Evolutionary conservation across 2,113 vertebrate species (phyloP).

Genomic region (Brachyhypopomus gauderio): DNA sequence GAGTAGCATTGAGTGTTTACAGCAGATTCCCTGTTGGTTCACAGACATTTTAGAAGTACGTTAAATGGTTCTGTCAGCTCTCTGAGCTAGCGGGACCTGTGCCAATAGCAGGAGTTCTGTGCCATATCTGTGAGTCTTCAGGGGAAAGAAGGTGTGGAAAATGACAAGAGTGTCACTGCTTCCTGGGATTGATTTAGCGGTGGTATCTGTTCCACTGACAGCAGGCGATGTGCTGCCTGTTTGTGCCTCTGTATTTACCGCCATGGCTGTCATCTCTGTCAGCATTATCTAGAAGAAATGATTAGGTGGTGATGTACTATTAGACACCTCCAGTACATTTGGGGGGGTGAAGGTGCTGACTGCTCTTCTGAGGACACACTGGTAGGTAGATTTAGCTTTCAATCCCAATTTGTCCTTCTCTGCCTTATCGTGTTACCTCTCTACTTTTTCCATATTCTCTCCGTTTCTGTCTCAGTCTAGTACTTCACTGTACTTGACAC

Average conservation of each 20-base stretch:
- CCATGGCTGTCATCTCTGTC: slow-evolving; percentile 53
- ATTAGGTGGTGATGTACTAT: slow-evolving; percentile 58
- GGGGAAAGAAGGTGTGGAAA: slow-evolving; percentile 48
- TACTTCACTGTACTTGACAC: too few species aligned
- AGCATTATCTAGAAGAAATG: slow-evolving; percentile 47
- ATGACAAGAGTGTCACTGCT: slow-evolving; percentile 53
- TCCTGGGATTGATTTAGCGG: slow-evolving; percentile 56
- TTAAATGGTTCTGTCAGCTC: slow-evolving; percentile 42
- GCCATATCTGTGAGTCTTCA: slow-evolving; percentile 48
- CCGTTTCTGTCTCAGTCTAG: background rate
- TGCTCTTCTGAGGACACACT: slow-evolving; percentile 23
- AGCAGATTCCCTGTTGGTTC: slow-evolving; percentile 6
- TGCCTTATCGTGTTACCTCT: background rate
- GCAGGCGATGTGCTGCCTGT: slow-evolving; percentile 40
- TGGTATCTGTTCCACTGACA: slow-evolving; percentile 50
- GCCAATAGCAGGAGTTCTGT: slow-evolving; percentile 49
- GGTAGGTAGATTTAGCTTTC: slow-evolving; percentile 37
- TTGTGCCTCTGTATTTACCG: slow-evolving; percentile 53
- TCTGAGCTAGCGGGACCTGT: slow-evolving; percentile 35
- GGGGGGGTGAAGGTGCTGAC: slow-evolving; percentile 31
- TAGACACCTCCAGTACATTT: slow-evolving; percentile 47
- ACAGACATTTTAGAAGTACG: slow-evolving; percentile 32
- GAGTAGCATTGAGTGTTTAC: slow-evolving; percentile 1
- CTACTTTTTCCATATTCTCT: background rate
- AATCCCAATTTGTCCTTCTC: slow-evolving; percentile 26